Evolutionary conservation across 2,113 vertebrate species (phyloP).

Genomic region (Menidia beryllina): DNA sequence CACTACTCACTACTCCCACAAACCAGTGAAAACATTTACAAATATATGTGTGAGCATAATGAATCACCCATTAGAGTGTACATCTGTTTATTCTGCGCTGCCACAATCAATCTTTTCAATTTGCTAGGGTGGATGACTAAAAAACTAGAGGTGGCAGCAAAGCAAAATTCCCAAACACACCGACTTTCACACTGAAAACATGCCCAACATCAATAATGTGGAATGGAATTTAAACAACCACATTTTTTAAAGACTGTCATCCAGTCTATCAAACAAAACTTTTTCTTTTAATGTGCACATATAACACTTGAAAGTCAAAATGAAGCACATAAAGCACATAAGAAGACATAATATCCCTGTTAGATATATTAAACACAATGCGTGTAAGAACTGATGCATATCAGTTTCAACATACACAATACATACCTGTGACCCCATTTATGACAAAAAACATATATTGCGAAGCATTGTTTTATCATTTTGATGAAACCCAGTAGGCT

Average conservation of each 20-base stretch:
- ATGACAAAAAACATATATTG: slow-evolving; percentile 1
- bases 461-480: slow-evolving; percentile 4
- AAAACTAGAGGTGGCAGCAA: slow-evolving; percentile 24
- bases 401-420: not conserved
- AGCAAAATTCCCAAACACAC: slow-evolving; percentile 33
- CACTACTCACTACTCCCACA: not conserved
- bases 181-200: slow-evolving; percentile 41
- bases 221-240: slow-evolving; percentile 18
- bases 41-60: slow-evolving; percentile 36
- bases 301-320: not conserved
- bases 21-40: slow-evolving; percentile 27
- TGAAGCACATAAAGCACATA: not conserved
- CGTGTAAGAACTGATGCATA: not conserved
- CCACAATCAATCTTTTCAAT: slow-evolving; percentile 27
- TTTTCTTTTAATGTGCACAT: no score
- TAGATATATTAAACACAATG: not conserved
- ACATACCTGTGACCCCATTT: no score
- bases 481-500: slow-evolving; percentile 1
- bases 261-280: slow-evolving; percentile 14
- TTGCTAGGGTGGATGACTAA: slow-evolving; percentile 34
- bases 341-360: not conserved
- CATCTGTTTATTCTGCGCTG: slow-evolving; percentile 33
- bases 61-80: slow-evolving; percentile 52
- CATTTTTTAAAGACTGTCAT: slow-evolving; percentile 7
- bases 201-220: slow-evolving; percentile 33